Evolutionary conservation across 1,140 invertebrate genomes (phyloP), one percentile per base, ranked within the genome.

Genomic region (Telenomus remus): DNA sequence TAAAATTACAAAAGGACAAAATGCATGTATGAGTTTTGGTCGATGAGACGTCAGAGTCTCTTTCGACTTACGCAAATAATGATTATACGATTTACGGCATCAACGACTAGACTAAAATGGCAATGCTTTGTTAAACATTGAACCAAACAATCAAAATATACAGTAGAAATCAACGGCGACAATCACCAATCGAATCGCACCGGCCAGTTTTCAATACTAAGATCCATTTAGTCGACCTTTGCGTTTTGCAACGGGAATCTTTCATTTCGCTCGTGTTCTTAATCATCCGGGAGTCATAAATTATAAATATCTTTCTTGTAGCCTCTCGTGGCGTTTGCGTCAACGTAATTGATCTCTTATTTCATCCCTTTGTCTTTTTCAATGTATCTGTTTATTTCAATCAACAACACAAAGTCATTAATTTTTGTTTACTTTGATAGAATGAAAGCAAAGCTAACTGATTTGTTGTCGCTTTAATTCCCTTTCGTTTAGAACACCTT

Each of bases 251-350:
- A 53, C 6, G 19, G 19, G 19, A 27, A 27, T 27, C 6, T 27
- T 27, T 27, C 19, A 27, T 27, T 27, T 27, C 19, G 19, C 19
- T 6, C 6, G 19, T 27, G 19, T 27, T 63, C 55, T 42, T 44
- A 9, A 68, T 16, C 16, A 59, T 49, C 13, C 46, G 73, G 55
- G 57, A 73, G 69, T 76, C 47, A 57, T 77, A 77, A 77, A 74
- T 77, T 74, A 79, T 71, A 74, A 76, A 76, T 74, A 77, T 78
- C 64, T 76, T 43, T 76, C 63, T 44, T 61, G 63, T 77, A 79
- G 78, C 78, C 78, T 79, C 78, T 77, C 66, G 61, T 77, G 78
- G 78, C 78, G 49, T 63, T 64, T 64, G 39, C 53, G 43, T 54
- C 42, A 66, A 65, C 53, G 59, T 47, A 51, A 64, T n/a, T 54